Percentiles rank a stretch among this genome's conserved stretches.
Evolutionary conservation across 2,888 invertebrate genomes (phyloP).

Genomic region (Aquatica leii): DNA sequence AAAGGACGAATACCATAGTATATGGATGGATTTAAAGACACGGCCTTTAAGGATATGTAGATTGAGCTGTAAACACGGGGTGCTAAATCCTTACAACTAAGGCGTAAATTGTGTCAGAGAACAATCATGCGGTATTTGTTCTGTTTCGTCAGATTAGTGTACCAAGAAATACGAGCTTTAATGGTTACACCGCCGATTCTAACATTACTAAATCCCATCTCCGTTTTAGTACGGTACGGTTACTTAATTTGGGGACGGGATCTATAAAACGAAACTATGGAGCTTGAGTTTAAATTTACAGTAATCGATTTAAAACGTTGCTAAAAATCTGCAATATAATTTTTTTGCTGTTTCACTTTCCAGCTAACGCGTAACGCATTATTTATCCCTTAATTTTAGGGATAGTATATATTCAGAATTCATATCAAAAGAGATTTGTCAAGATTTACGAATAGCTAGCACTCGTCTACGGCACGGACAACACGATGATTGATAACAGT

Average conservation of each 20-base stretch:
- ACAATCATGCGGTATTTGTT: slow-evolving; percentile 60
- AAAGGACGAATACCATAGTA: slow-evolving; percentile 19
- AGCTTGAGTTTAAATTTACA: slow-evolving; percentile 18
- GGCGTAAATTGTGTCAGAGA: slow-evolving; percentile 61
- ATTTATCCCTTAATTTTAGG: slow-evolving; percentile 34
- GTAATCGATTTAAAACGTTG: not conserved
- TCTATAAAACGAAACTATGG: slow-evolving; percentile 27
- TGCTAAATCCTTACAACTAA: slow-evolving; percentile 58
- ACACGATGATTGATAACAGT: slow-evolving; percentile 57
- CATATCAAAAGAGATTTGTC: slow-evolving; percentile 61
- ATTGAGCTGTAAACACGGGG: slow-evolving; percentile 54
- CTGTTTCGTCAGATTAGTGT: slow-evolving; percentile 49
- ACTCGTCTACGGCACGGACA: slow-evolving; percentile 49
- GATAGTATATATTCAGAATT: slow-evolving; percentile 53
- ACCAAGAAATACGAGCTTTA: slow-evolving; percentile 39
- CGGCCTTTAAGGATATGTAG: slow-evolving; percentile 38
- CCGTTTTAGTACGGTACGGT: slow-evolving; percentile 53
- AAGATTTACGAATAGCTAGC: slow-evolving; percentile 57
- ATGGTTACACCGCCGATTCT: slow-evolving; percentile 53
- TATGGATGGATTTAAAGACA: slow-evolving; percentile 30
- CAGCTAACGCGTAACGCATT: slow-evolving; percentile 22
- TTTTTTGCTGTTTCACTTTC: slow-evolving; percentile 27
- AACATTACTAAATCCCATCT: slow-evolving; percentile 58
- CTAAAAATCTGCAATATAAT: not conserved
- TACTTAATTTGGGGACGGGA: slow-evolving; percentile 48